phyloP scores from a whole-genome alignment of 2,113 vertebrate genomes.

The Microcebus lehilahytsara region DNA sequence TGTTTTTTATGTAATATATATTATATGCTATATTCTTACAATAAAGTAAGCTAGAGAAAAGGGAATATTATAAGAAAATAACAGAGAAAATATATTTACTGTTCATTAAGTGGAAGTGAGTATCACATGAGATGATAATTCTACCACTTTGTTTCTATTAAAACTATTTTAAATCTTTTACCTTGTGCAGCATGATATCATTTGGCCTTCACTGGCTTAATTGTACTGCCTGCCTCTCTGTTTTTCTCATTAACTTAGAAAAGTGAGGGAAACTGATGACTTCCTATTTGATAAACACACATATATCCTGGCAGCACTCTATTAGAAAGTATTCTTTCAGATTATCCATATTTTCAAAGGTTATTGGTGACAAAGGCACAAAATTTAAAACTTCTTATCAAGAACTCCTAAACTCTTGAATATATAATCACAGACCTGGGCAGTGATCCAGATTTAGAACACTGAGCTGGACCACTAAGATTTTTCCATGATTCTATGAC shows the following conservation, averaged over 20 bases:
- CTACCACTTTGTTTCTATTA: neutral
- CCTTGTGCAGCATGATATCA: neutral
- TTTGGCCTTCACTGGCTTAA: neutral
- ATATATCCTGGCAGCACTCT: neutral
- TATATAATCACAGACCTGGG: neutral
- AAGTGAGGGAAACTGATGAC: neutral
- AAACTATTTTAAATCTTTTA: neutral
- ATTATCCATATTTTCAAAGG: neutral
- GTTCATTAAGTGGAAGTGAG: neutral
- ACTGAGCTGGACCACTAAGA: neutral
- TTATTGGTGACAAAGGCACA: neutral
- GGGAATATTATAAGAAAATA: neutral
- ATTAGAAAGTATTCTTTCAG: neutral
- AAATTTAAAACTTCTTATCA: neutral
- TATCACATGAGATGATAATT: neutral
- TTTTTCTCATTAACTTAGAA: conserved; percentile 1
- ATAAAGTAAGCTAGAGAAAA: neutral
- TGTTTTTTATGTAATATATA: neutral
- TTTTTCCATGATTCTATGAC: neutral
- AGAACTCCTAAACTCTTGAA: neutral
- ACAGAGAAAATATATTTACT: neutral
- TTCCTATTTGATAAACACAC: neutral
- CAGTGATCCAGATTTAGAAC: neutral
- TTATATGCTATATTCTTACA: neutral
- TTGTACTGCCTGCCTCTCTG: neutral